Base-by-base conservation (phyloP, 2,888 invertebrate genomes). In the Ellobium chinense region DNA sequence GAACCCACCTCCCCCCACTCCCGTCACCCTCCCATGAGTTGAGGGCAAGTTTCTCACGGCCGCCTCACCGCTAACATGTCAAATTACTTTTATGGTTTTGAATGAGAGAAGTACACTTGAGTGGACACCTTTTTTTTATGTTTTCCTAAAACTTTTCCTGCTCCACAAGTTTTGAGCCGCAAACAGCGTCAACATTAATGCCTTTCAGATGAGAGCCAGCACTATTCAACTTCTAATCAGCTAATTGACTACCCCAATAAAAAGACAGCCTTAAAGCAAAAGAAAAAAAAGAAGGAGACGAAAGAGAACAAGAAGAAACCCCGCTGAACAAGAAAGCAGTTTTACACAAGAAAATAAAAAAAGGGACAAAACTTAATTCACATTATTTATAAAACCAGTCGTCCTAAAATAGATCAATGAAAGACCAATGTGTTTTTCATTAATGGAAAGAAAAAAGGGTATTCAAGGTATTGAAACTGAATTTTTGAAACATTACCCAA, bases 221-320 rank as follows among this genome's bases (percentile, higher is more conserved):
- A n/a, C 56, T 27, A 66, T 66, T 76, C 76, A 76, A 76, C 54
- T 56, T 56, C n/a, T 21, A 76, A 76, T 76, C 76, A 76, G 76
- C 66, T 65, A 76, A 76, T 76, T 62, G 66, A 29, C 18, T 14
- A 56, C 1, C 24, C 36, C 34, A 54, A 65, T 76, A 54, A 29
- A 31, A 4, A 31, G 36, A 14, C 39, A 21, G 34, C 12, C n/a
- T 65, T 56, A 65, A 27, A 5, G 18, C 2, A 62, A 24, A 37
- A 24, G 27, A 73, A 62, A 58, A 24, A 29, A 54, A 14, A 12
- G 34, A 31, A 36, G 1, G n/a, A 36, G 37, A n/a, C 21, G 14
- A 58, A 12, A 62, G 31, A 60, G 31, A 73, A 58, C 18, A 72
- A 14, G 18, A 1, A 37, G 27, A 37, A 74, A 1, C 21, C 18